phyloP scores from a whole-genome alignment of 1,140 invertebrate genomes.

The Hyphantria cunea region DNA sequence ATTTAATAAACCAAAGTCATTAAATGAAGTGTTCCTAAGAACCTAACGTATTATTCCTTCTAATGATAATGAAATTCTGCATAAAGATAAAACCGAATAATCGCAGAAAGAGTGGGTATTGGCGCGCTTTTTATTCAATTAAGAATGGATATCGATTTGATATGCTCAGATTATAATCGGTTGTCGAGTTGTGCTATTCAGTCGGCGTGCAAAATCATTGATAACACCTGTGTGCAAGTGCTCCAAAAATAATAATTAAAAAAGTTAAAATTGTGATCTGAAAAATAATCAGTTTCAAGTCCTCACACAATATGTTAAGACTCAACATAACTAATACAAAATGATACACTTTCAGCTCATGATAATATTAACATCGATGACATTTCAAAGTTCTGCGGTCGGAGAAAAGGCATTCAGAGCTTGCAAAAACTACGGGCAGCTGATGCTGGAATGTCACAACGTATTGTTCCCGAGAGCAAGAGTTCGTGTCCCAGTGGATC shows the following conservation, averaged over 20 bases:
- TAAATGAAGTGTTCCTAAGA: no score
- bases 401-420: constrained; percentile 63
- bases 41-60: no score
- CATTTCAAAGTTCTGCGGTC: constrained; percentile 19
- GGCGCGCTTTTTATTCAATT: constrained; percentile 21
- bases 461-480: constrained; percentile 51
- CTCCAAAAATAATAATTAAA: not conserved
- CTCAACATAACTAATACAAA: not conserved
- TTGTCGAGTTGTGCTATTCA: constrained; percentile 30
- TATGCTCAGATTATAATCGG: constrained; percentile 23
- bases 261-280: not conserved
- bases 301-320: not conserved
- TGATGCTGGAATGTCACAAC: constrained; percentile 70
- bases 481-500: constrained; percentile 64
- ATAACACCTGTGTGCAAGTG: constrained; percentile 37
- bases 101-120: not conserved
- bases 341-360: constrained; percentile 1
- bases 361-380: not conserved
- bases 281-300: not conserved
- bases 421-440: constrained; percentile 58
- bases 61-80: no score
- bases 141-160: constrained; percentile 26
- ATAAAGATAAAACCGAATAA: constrained; percentile 1
- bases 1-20: no score
- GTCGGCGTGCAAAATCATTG: constrained; percentile 53